Base-by-base conservation (phyloP, 2,888 invertebrate genomes). In the Gisinianus flammeolus region DNA sequence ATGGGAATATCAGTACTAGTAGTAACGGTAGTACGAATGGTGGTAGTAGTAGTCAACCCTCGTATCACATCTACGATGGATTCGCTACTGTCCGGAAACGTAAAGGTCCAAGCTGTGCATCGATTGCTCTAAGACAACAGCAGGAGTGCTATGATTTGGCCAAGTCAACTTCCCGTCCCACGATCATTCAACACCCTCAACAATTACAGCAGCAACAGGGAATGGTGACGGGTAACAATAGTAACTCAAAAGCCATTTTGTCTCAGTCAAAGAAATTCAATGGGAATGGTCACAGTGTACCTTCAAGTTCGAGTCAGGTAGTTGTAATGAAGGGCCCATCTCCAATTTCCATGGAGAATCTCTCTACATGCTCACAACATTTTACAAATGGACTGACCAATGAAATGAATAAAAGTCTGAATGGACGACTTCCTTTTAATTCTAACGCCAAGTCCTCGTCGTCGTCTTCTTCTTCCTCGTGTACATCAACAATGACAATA, bases 71-170 rank as follows among this genome's bases (percentile, higher is more conserved):
- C 73, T 92, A 94, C 87, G 94, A 95, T 87, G 94, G 94, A 77
- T 95, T 93, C 88, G 94, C 94, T 73, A 95, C 94, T n/a, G 93
- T 95, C 19, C 84, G 87, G 72, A 85, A 85, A 71, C 74, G 84
- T 24, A 83, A 83, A 69, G 83, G 84, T 10, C 83, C 83, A 16
- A 83, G 81, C 76, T 80, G 83, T 62, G 82, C 83, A 16, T 81
- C 83, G 4, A 81, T 83, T 76, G 83, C 81, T 16, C 76, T 80
- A 68, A 24, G 81, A 68, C 81, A 82, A 66, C 80, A 83, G 56
- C 80, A 83, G 28, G 82, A 83, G 73, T 81, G 79, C 26, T 83
- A 82, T 68, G 82, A 82, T 68, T 78, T 82, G 74, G 82, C 83
- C 33, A 76, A 80, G 54, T 79, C 82, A 10, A 54, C 73, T 19